phyloP scores from a whole-genome alignment of 2,113 vertebrate species.

The Bettongia penicillata region DNA sequence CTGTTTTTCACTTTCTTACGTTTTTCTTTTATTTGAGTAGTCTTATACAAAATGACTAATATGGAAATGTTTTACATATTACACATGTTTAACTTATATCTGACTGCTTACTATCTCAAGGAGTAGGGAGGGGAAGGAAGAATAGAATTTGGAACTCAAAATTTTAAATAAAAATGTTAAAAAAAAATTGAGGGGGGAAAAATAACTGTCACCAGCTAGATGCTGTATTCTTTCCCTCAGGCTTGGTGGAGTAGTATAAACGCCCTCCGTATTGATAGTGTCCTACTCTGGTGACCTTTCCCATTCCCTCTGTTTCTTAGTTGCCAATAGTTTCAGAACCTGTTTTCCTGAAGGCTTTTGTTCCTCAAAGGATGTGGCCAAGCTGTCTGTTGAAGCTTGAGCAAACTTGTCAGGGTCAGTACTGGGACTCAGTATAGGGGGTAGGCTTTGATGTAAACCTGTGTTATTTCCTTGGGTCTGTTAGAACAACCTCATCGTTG shows the following conservation, averaged over 20 bases:
- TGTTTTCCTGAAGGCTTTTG: not conserved
- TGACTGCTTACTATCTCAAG: no score
- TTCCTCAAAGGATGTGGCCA: not conserved
- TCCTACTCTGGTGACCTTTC: not conserved
- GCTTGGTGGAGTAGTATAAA: not conserved
- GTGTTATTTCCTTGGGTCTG: not conserved
- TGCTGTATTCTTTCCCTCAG: not conserved
- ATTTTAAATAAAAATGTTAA: no score
- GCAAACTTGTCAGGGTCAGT: not conserved
- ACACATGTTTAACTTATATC: no score
- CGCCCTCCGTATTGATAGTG: not conserved
- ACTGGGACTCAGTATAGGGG: not conserved
- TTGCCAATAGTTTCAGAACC: not conserved
- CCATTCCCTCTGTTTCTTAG: not conserved
- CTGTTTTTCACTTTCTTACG: no score
- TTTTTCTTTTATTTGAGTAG: no score
- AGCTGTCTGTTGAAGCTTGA: not conserved
- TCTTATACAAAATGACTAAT: no score
- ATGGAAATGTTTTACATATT: no score
- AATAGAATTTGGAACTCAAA: no score
- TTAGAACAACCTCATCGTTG: no score
- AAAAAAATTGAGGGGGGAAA: no score
- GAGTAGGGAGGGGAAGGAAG: no score
- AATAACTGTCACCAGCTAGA: no score
- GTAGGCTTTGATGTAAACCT: not conserved